These are phyloP conservation scores for Amiota mariae DNA, from an alignment of 2,888 invertebrate genomes.

Conservation along the genomic window DNA sequence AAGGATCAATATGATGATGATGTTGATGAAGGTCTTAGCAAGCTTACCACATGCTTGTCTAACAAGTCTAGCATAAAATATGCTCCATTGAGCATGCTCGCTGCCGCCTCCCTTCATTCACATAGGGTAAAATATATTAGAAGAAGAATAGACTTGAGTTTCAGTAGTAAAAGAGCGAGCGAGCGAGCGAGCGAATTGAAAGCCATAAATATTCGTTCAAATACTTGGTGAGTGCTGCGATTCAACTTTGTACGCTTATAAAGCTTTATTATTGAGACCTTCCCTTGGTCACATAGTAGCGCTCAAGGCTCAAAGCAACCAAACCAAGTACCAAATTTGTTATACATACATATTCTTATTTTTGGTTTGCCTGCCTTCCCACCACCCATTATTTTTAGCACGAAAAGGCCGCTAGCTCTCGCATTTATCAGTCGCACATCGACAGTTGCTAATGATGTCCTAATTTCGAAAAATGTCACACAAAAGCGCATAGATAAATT, in stretches of 20 bases:
- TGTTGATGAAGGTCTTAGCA: neutral
- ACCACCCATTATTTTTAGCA: neutral
- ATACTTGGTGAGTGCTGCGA: neutral
- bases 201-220: slow-evolving; percentile 6
- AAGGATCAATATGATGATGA: neutral
- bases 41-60: neutral
- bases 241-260: neutral
- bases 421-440: slow-evolving; percentile 62
- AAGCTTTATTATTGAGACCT: neutral
- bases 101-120: neutral
- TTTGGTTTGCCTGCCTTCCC: neutral
- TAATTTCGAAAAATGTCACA: slow-evolving; percentile 63
- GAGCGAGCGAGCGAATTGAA: neutral
- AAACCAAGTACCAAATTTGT: too few relatives aligned
- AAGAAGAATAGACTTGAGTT: too few relatives aligned
- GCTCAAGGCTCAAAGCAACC: too few relatives aligned
- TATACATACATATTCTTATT: neutral
- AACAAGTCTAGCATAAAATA: slow-evolving; percentile 1
- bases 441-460: slow-evolving; percentile 69
- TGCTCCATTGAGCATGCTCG: neutral
- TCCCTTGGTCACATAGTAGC: neutral
- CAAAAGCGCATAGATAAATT: slow-evolving; percentile 54
- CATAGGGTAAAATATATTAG: too few relatives aligned
- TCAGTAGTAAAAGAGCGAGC: too few relatives aligned
- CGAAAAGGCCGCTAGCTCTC: slow-evolving; percentile 32